These are phyloP conservation scores for Nomada fucata DNA, from an alignment of 2,888 invertebrate species.

Conservation along the genomic window DNA sequence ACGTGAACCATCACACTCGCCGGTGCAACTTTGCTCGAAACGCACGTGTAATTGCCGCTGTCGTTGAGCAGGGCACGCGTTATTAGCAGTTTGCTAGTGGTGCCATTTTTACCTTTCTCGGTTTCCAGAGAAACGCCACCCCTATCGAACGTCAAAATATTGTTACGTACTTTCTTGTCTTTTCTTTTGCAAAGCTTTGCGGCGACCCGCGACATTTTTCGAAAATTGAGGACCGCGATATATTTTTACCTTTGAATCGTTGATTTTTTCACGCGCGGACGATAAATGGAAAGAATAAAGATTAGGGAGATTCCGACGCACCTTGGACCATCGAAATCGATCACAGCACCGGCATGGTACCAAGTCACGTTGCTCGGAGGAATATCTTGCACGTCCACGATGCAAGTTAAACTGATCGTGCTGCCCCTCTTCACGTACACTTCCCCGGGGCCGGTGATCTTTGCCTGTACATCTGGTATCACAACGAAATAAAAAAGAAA, in stretches of 20 bases:
- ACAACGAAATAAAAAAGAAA: neutral
- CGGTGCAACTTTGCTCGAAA: conserved; percentile 90
- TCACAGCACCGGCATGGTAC: conserved; percentile 92
- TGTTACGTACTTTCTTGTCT: conserved; percentile 21
- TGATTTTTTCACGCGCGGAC: neutral
- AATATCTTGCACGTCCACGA: conserved; percentile 85
- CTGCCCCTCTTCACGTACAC: conserved; percentile 85
- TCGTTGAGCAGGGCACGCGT: conserved; percentile 92
- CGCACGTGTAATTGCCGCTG: conserved; percentile 95
- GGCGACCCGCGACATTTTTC: no score
- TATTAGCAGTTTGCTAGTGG: conserved; percentile 92
- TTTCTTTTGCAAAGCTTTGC: neutral
- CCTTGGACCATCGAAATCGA: conserved; percentile 91
- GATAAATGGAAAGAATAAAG: neutral
- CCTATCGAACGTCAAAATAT: conserved; percentile 82
- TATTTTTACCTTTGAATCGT: no score
- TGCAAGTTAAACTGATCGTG: conserved; percentile 85
- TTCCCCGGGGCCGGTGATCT: conserved; percentile 84
- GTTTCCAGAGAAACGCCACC: conserved; percentile 94
- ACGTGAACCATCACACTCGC: conserved; percentile 80
- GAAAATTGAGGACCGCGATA: no score
- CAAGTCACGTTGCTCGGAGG: conserved; percentile 91
- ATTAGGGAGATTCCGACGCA: conserved; percentile 46
- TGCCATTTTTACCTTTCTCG: conserved; percentile 91
- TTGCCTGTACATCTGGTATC: conserved; percentile 84